Percentiles rank a stretch among this genome's conserved stretches.
Conservation (phyloP, 64 coral and sea anemone genomes). For the Montipora sp. region DNA sequence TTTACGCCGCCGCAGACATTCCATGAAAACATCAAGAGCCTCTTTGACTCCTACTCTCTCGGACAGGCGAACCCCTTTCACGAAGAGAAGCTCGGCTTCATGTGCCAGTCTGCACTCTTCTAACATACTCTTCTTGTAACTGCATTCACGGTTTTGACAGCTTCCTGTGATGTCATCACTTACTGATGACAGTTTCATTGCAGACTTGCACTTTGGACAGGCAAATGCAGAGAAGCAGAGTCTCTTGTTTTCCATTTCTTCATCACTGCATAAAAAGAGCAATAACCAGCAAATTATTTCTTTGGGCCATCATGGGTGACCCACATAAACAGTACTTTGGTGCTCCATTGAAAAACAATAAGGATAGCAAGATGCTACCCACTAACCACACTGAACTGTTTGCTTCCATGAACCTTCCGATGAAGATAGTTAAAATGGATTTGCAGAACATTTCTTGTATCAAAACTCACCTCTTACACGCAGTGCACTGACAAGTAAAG, state of each 20-base stretch:
- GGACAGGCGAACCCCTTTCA: slow-evolving; percentile 68
- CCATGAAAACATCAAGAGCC: slow-evolving; percentile 71
- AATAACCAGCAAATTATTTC: background rate
- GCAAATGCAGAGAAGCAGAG: slow-evolving; percentile 94
- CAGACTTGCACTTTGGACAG: slow-evolving; percentile 79
- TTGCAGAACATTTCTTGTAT: background rate
- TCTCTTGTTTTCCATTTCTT: slow-evolving; percentile 87
- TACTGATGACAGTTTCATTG: slow-evolving; percentile 59
- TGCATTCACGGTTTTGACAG: slow-evolving; percentile 82
- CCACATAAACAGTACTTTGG: no score
- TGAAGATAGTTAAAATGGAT: no score
- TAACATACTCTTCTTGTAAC: slow-evolving; percentile 60
- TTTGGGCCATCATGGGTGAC: background rate
- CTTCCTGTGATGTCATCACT: slow-evolving; percentile 15
- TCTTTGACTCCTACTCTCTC: slow-evolving; percentile 89
- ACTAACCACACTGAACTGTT: no score
- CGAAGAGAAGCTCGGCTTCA: slow-evolving; percentile 77
- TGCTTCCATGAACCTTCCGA: no score
- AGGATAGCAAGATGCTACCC: background rate
- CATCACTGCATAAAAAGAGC: slow-evolving; percentile 67
- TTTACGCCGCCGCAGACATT: slow-evolving; percentile 72
- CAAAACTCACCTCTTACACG: slow-evolving; percentile 77
- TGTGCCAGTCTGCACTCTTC: slow-evolving; percentile 65
- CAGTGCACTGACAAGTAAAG: slow-evolving; percentile 92
- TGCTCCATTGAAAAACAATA: background rate